These are phyloP conservation scores for Himalopsyche anomala DNA, from an alignment of 2,888 invertebrate species.

Conservation along the genomic window DNA sequence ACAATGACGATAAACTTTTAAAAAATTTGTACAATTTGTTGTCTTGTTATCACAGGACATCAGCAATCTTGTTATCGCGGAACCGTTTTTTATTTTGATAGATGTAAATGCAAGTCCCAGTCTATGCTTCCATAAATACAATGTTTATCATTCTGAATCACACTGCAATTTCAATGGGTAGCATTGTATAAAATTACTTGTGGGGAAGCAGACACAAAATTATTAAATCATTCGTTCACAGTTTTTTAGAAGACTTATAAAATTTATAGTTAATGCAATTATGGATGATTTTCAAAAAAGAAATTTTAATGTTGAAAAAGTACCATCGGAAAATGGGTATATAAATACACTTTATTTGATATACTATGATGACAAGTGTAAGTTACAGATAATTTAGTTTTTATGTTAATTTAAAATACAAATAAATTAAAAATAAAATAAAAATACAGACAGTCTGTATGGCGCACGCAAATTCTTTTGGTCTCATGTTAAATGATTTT, in stretches of 20 bases:
- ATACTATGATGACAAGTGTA: slow-evolving; percentile 80
- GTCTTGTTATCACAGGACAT: too few relatives aligned
- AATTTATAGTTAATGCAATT: too few relatives aligned
- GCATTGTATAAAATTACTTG: neutral
- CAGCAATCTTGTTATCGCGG: too few relatives aligned
- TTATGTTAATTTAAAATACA: slow-evolving; percentile 47
- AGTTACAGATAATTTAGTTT: slow-evolving; percentile 68
- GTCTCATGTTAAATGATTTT: slow-evolving; percentile 70
- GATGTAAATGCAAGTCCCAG: too few relatives aligned
- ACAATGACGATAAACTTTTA: too few relatives aligned
- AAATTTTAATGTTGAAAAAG: slow-evolving; percentile 70
- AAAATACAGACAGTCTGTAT: slow-evolving; percentile 79
- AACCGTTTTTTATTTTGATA: too few relatives aligned
- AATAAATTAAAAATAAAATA: neutral
- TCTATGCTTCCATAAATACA: too few relatives aligned
- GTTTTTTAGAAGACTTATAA: too few relatives aligned
- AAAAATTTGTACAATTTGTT: too few relatives aligned
- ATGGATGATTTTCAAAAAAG: neutral
- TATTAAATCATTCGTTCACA: too few relatives aligned
- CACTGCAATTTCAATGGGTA: neutral
- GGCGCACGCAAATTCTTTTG: slow-evolving; percentile 80
- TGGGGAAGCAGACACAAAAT: too few relatives aligned
- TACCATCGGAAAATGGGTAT: slow-evolving; percentile 71
- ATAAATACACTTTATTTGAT: slow-evolving; percentile 81
- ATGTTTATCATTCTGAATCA: neutral